Conservation (phyloP, 2,113 vertebrate genomes). For the Otis tarda region DNA sequence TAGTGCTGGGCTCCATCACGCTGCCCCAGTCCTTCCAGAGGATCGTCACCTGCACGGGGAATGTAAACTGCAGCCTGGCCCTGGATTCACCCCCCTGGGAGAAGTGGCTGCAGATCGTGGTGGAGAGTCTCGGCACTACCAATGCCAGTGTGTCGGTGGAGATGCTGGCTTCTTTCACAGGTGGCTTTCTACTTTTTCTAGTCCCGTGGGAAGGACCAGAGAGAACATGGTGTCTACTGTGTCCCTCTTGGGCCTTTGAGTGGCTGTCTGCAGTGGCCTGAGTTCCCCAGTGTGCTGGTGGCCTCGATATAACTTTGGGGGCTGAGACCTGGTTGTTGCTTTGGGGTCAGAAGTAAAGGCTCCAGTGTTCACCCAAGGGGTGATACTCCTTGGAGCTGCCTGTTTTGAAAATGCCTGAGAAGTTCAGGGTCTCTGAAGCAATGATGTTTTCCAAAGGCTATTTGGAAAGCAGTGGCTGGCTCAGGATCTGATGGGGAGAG, state of each 20-base stretch:
- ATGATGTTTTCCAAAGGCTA: not conserved
- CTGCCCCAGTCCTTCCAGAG: constrained; percentile 74
- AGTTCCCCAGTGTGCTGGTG: not conserved
- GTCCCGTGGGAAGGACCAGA: not conserved
- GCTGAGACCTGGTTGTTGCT: not conserved
- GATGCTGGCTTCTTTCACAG: constrained; percentile 81
- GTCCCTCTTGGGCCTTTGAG: not conserved
- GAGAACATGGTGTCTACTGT: not conserved
- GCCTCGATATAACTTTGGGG: not conserved
- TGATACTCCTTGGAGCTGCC: not conserved
- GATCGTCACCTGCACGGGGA: constrained; percentile 76
- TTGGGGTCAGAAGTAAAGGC: not conserved
- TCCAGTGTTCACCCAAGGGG: not conserved
- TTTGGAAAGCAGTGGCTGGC: not conserved
- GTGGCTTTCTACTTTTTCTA: constrained; percentile 57
- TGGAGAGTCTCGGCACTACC: constrained; percentile 72
- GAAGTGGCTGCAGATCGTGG: constrained; percentile 84
- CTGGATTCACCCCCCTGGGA: constrained; percentile 87
- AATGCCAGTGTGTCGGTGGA: constrained; percentile 71
- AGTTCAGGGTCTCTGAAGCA: not conserved
- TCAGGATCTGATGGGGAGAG: not conserved
- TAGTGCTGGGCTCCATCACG: constrained; percentile 81
- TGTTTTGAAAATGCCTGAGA: not conserved
- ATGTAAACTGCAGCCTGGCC: constrained; percentile 68
- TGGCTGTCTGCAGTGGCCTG: not conserved